A percentile compares a stretch with the other conserved stretches of the same genome.
Evolutionary conservation across 1,140 invertebrate species (phyloP).

Genomic region (Sarcophaga bullata): DNA sequence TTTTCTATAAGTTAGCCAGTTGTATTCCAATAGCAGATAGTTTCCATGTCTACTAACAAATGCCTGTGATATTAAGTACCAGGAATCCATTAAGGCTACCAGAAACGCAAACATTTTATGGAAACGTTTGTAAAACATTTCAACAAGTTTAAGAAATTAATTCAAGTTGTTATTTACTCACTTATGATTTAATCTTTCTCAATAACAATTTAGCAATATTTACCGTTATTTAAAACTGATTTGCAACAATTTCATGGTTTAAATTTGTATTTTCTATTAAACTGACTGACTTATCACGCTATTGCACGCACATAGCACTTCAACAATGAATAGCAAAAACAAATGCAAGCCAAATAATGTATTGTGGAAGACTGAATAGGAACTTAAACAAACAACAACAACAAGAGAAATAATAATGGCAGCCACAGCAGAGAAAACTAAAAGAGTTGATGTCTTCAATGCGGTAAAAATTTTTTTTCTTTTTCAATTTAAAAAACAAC

Average conservation of each 20-base stretch:
- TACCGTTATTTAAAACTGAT: not conserved
- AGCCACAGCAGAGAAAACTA: not conserved
- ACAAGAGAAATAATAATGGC: not conserved
- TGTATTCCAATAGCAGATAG: too few relatives aligned
- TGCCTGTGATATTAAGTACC: too few relatives aligned
- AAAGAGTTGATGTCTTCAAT: slow-evolving; percentile 34
- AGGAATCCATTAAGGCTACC: too few relatives aligned
- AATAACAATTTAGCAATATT: too few relatives aligned
- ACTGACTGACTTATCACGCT: slow-evolving; percentile 8
- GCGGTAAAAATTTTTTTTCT: slow-evolving; percentile 27
- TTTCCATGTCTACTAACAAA: too few relatives aligned
- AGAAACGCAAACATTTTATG: too few relatives aligned
- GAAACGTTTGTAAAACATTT: too few relatives aligned
- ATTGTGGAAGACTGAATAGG: not conserved
- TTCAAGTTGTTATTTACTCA: too few relatives aligned
- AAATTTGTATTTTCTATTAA: slow-evolving; percentile 20
- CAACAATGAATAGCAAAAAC: not conserved
- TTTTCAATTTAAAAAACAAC: slow-evolving; percentile 23
- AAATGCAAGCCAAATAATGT: not conserved
- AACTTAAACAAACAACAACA: not conserved
- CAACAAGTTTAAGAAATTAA: too few relatives aligned
- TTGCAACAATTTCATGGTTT: not conserved
- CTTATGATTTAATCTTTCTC: too few relatives aligned
- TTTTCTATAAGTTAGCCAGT: too few relatives aligned
- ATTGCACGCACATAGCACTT: slow-evolving; percentile 21